Percentiles rank a stretch among this genome's conserved stretches.
phyloP scores from a whole-genome alignment of 2,113 vertebrate species.

The Etheostoma cragini region DNA sequence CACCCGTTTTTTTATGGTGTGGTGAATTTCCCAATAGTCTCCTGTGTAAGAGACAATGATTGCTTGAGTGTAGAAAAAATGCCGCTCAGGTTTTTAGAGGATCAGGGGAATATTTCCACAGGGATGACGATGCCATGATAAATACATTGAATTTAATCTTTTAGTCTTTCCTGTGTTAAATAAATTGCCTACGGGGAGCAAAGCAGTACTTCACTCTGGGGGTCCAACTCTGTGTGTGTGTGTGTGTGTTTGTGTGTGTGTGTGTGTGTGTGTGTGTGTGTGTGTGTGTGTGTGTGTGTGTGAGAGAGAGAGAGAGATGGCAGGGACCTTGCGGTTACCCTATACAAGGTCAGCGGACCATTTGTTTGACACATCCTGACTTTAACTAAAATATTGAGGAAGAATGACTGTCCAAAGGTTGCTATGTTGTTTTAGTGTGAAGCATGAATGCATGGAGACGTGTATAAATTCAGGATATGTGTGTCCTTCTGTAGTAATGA shows the following conservation, averaged over 20 bases:
- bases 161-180: constrained; percentile 36
- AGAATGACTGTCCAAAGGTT: constrained; percentile 35
- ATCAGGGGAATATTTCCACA: constrained; percentile 38
- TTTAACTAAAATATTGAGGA: constrained; percentile 48
- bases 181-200: constrained; percentile 21
- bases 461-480: constrained; percentile 21
- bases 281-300: constrained; percentile 7
- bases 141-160: constrained; percentile 43
- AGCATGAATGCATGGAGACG: constrained; percentile 31
- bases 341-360: constrained; percentile 35
- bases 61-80: constrained; percentile 1
- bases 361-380: constrained; percentile 48
- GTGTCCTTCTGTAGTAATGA: constrained; percentile 52
- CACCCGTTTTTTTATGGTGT: neutral
- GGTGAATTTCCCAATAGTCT: constrained; percentile 22
- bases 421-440: constrained; percentile 11
- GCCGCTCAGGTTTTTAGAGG: constrained; percentile 37
- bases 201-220: constrained; percentile 13
- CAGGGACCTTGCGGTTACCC: constrained; percentile 29
- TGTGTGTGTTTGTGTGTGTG: constrained; percentile 4
- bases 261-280: constrained; percentile 2
- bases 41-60: neutral
- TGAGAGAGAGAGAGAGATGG: constrained; percentile 14
- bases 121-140: constrained; percentile 47
- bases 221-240: constrained; percentile 28